Evolutionary conservation across 2,888 invertebrate species (phyloP).

Genomic region (Fissipunctia ypsillon): DNA sequence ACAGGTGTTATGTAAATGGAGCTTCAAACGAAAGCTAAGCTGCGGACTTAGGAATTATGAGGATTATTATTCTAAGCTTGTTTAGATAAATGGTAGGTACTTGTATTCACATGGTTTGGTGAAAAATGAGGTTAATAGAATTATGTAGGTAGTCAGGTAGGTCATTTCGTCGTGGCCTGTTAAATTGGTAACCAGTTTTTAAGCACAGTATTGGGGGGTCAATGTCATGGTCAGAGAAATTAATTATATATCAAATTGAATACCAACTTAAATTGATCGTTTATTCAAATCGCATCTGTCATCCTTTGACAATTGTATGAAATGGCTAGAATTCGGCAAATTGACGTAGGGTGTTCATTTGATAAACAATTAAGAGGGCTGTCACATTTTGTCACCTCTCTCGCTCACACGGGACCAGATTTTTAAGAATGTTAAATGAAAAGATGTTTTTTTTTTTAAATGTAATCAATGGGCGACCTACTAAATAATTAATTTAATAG

Average conservation of each 20-base stretch:
- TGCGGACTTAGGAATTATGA: conserved; percentile 25
- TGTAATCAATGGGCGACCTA: too few species aligned
- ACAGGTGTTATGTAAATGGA: conserved; percentile 59
- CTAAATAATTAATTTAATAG: too few species aligned
- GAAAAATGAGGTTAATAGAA: background rate
- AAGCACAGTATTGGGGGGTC: background rate
- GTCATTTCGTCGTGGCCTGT: background rate
- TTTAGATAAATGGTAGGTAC: conserved; percentile 11
- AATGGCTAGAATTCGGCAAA: background rate
- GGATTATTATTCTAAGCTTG: conserved; percentile 33
- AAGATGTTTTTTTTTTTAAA: too few species aligned
- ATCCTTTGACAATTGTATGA: background rate
- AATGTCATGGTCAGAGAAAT: background rate
- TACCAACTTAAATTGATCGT: background rate
- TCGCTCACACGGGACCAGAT: too few species aligned
- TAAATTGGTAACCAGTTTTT: background rate
- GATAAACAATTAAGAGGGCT: background rate
- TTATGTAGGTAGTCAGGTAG: background rate
- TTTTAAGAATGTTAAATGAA: too few species aligned
- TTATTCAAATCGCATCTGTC: background rate
- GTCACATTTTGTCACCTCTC: too few species aligned
- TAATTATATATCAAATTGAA: background rate
- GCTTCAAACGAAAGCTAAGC: conserved; percentile 41
- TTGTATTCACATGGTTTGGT: background rate
- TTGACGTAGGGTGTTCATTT: background rate